These are phyloP conservation scores for Myathropa florea DNA, from an alignment of 2,888 invertebrate species.

Conservation along the genomic window DNA sequence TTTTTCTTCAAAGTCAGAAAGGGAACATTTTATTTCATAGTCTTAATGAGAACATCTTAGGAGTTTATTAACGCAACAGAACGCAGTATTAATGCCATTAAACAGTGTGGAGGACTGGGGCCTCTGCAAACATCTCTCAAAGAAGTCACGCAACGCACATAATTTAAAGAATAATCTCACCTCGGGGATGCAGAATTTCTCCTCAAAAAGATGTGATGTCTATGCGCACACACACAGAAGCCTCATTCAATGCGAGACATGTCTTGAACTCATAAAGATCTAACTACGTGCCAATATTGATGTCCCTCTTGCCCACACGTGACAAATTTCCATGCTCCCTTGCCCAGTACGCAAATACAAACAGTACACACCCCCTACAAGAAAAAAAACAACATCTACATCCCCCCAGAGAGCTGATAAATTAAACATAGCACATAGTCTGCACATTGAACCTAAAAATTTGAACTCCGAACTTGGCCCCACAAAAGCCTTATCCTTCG, in stretches of 20 bases:
- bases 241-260: not conserved
- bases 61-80: not conserved
- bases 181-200: not conserved
- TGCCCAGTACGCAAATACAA: not conserved
- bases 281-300: not conserved
- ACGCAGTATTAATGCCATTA: not conserved
- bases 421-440: constrained; percentile 46
- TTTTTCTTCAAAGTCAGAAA: not conserved
- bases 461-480: constrained; percentile 39
- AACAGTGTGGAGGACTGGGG: not conserved
- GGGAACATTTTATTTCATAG: not conserved
- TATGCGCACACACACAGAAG: not conserved
- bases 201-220: not conserved
- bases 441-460: constrained; percentile 50
- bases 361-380: not conserved
- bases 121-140: not conserved
- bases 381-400: not conserved
- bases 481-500: constrained; percentile 14
- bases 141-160: not conserved
- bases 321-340: not conserved
- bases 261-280: not conserved
- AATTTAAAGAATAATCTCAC: not conserved
- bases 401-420: not conserved
- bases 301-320: not conserved
- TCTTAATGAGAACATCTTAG: not conserved